Evolutionary conservation across 2,888 invertebrate genomes (phyloP), one percentile per base, ranked within the genome.

Genomic region (Ommatoiulus sabulosus): DNA sequence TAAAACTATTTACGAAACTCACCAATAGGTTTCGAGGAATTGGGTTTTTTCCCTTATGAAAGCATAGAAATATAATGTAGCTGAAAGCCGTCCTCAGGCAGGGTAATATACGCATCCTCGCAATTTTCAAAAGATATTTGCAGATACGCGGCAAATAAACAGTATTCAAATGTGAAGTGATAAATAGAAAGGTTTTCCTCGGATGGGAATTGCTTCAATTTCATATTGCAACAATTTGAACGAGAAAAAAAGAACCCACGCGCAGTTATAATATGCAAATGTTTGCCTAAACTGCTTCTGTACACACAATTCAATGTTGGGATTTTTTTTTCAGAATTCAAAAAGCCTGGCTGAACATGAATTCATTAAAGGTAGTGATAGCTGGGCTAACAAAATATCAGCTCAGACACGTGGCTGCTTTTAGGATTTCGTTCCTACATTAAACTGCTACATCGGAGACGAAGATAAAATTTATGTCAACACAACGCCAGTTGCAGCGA

Each of bases 391-490:
- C 72, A 72, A 72, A 72, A 72, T 72, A 72, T 24, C 72, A 24
- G 24, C 72, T 20, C 72, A 72, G 72, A 72, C 72, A 72, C 10
- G 72, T 72, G 24, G 24, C 10, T 24, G 72, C 72, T 72, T 24
- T 72, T 72, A 72, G 24, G 20, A 72, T 72, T 72, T 24, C 72
- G 24, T 24, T 72, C 20, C 24, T 24, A 8, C 24, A 24, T 72
- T 72, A 72, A 72, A 72, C 72, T 72, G 24, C 24, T 24, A 20
- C 24, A 72, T 72, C 24, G 20, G 24, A 72, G 72, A 72, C 72
- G 72, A 24, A 72, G 72, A 72, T 72, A 24, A 72, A 72, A 72
- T 72, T 72, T 72, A 72, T 72, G 72, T 72, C 72, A 72, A 72
- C 72, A 72, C 24, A 20, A 24, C 20, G 63, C 63, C 63, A 63